Evolutionary conservation across 2,113 vertebrate species (phyloP).

Genomic region (Urocynchramus pylzowi): DNA sequence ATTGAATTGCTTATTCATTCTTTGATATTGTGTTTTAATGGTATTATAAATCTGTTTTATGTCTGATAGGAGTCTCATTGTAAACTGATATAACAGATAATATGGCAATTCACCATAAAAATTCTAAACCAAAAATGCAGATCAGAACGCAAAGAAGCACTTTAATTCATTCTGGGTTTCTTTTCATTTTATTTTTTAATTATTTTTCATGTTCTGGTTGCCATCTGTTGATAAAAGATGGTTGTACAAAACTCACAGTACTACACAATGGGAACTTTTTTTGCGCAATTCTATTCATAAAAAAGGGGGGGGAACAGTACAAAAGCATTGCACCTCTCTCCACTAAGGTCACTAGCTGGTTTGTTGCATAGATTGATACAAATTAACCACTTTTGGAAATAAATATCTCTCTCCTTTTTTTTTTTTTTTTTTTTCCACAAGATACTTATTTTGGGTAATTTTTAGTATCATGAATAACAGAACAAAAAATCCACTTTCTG

Average conservation of each 20-base stretch:
- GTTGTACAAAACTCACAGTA: conserved; percentile 75
- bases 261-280: conserved; percentile 77
- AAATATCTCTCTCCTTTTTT: background rate
- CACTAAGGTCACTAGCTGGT: conserved; percentile 66
- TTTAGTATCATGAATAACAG: conserved; percentile 72
- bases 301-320: conserved; percentile 17
- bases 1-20: conserved; percentile 89
- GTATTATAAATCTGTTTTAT: conserved; percentile 89
- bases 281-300: conserved; percentile 72
- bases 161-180: conserved; percentile 83
- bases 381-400: conserved; percentile 70
- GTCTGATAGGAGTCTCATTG: conserved; percentile 86
- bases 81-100: conserved; percentile 87
- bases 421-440: background rate
- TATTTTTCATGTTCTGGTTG: conserved; percentile 82
- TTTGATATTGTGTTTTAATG: conserved; percentile 89
- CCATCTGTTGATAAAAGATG: conserved; percentile 83
- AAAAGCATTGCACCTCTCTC: conserved; percentile 66
- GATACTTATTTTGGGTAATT: conserved; percentile 71
- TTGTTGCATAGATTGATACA: conserved; percentile 68
- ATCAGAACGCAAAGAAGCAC: conserved; percentile 81
- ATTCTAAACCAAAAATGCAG: conserved; percentile 81
- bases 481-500: conserved; percentile 64
- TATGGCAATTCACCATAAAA: conserved; percentile 86
- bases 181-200: conserved; percentile 85